phyloP scores from a whole-genome alignment of 2,797 vertebrate species.

The Microcaecilia unicolor region DNA sequence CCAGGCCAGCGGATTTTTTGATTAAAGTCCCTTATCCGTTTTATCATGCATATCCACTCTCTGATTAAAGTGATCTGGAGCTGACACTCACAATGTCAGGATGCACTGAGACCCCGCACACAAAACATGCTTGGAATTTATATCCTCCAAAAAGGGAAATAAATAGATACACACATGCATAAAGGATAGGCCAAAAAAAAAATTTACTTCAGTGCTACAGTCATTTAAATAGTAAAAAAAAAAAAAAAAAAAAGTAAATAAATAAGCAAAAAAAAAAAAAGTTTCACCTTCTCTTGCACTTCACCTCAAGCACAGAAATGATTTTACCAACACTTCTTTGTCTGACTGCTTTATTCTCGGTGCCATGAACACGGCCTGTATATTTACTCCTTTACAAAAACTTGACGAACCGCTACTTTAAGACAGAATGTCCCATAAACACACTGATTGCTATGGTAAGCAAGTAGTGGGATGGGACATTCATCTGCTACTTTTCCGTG shows the following conservation, averaged over 20 bases:
- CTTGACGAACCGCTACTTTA: too few species aligned
- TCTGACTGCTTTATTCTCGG: too few species aligned
- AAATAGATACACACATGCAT: background rate
- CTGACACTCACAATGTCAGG: constrained; percentile 99
- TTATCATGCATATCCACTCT: constrained; percentile 99
- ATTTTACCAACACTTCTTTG: too few species aligned
- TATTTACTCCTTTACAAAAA: too few species aligned
- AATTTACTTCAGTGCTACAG: constrained; percentile 3
- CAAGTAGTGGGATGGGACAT: too few species aligned
- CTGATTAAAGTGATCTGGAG: constrained; percentile 99
- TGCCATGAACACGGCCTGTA: too few species aligned
- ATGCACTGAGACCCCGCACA: constrained; percentile 74
- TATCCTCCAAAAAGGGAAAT: constrained; percentile 53
- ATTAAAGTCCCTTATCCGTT: constrained; percentile 99
- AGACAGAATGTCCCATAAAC: too few species aligned
- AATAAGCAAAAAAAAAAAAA: too few species aligned
- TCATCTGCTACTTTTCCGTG: too few species aligned
- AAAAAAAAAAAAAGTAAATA: too few species aligned
- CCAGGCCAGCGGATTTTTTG: constrained; percentile 99
- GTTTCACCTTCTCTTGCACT: too few species aligned
- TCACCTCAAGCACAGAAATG: background rate
- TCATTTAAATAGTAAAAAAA: constrained; percentile 16
- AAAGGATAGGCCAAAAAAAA: background rate
- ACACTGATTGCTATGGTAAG: too few species aligned
- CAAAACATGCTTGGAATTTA: constrained; percentile 82